Evolutionary conservation across 2,797 vertebrate species (phyloP), one percentile per base, ranked within the genome.

Genomic region (Malacoctenus gilli): DNA sequence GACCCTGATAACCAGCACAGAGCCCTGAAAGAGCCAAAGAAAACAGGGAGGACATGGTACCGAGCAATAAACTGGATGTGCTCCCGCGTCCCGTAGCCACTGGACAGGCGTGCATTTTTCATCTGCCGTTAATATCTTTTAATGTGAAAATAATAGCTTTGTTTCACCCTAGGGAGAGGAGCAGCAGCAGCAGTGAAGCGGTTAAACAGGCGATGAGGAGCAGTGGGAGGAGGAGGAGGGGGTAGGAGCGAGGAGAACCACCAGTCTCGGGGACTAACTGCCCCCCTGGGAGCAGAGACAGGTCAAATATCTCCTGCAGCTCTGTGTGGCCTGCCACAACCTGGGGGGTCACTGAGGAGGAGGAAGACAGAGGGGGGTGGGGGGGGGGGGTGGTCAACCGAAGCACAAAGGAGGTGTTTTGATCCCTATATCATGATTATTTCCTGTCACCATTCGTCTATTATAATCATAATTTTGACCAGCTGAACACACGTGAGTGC

Each of bases 271-370:
- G 46, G 41, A 74, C 39, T 23, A 91, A 82, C 49, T 49, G 79
- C 20, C 86, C 89, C 66, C 64, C 79, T 23, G 90, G 79, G 62
- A 89, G 84, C 18, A 92, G 80, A 79, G 90, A 86, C 72, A 82
- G 79, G 68, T 88, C 84, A 62, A 92, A 92, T 60, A 85, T 72
- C 61, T 85, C 80, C 74, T 92, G 91, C 67, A 92, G 88, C 69
- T 86, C 75, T 15, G 75, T 79, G 52, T 89, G 83, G 59, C 84
- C 83, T 1, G 19, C 60, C 51, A 68, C 59, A 41, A 38, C 47
- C 78, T 71, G 79, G 38, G 89, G 83, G 64, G 69, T 85, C 68
- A 92, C 91, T 91, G 34, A 48, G 10, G 66, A 43, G 63, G 59
- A 61, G 65, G 34, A 32, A 56, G 40, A 49, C 21, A 39, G 12